Evolutionary conservation across 2,888 invertebrate genomes (phyloP).

Genomic region (Oscheius sp.): DNA sequence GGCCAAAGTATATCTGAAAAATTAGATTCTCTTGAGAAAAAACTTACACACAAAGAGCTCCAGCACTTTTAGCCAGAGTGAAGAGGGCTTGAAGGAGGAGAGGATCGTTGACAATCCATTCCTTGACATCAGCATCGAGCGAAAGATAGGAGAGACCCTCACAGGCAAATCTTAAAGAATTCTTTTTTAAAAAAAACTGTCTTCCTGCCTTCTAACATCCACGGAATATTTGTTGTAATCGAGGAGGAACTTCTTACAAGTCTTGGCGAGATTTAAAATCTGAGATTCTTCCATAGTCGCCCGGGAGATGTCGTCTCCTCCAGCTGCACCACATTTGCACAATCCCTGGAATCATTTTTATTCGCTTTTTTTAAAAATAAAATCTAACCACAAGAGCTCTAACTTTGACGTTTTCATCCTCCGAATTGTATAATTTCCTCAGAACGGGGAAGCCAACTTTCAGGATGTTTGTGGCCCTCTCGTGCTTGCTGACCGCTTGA

Average conservation of each 20-base stretch:
- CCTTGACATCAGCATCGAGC: conserved; percentile 97
- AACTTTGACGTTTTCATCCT: conserved; percentile 85
- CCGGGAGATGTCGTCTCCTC: conserved; percentile 92
- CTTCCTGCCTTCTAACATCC: conserved; percentile 57
- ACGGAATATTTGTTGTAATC: conserved; percentile 63
- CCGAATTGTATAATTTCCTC: conserved; percentile 88
- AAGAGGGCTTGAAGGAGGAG: conserved; percentile 76
- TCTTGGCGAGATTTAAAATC: conserved; percentile 87
- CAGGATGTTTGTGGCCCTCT: conserved; percentile 83
- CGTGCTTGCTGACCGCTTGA: conserved; percentile 94
- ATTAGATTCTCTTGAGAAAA: too few species aligned
- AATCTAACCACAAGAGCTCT: conserved; percentile 75
- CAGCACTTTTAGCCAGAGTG: conserved; percentile 52
- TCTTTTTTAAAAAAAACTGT: too few species aligned
- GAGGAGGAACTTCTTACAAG: conserved; percentile 80
- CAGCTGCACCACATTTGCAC: conserved; percentile 89
- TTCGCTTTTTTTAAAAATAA: neutral
- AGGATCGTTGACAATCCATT: conserved; percentile 87
- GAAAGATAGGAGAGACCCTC: conserved; percentile 86
- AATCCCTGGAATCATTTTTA: conserved; percentile 76
- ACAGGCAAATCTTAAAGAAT: conserved; percentile 62
- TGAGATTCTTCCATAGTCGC: conserved; percentile 95
- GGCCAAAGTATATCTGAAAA: conserved; percentile 89
- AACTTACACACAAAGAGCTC: conserved; percentile 72
- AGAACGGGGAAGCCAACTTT: conserved; percentile 87